phyloP scores from a whole-genome alignment of 2,888 invertebrate species.

The Apamea anceps region DNA sequence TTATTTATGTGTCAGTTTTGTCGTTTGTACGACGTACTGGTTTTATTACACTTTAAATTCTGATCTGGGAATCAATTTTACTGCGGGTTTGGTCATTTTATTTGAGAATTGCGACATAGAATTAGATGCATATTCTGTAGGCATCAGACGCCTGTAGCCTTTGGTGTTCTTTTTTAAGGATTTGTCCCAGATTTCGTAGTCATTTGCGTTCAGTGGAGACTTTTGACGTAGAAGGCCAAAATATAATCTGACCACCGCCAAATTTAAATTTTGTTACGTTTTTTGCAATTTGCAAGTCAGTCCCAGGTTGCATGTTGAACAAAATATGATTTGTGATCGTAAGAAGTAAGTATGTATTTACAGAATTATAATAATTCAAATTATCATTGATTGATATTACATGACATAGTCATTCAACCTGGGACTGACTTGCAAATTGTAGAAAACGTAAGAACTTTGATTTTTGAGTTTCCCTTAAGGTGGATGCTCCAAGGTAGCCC shows the following conservation, averaged over 20 bases:
- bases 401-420: too few relatives aligned
- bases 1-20: constrained; percentile 62
- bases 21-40: constrained; percentile 48
- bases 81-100: constrained; percentile 14
- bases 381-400: too few relatives aligned
- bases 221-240: neutral
- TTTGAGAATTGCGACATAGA: neutral
- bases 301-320: too few relatives aligned
- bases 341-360: too few relatives aligned
- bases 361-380: too few relatives aligned
- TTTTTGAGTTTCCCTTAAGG: too few relatives aligned
- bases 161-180: neutral
- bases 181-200: neutral
- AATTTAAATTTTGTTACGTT: too few relatives aligned
- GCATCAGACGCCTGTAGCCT: neutral
- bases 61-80: constrained; percentile 56
- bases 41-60: constrained; percentile 60
- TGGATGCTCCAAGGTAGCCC: too few relatives aligned
- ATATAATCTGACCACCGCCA: neutral
- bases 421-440: too few relatives aligned
- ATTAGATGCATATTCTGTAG: neutral
- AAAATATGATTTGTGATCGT: too few relatives aligned
- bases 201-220: neutral
- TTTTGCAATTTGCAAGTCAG: too few relatives aligned
- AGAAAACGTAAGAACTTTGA: too few relatives aligned